Evolutionary conservation across 2,113 vertebrate genomes (phyloP).

Genomic region (Drymodes brunneopygia): DNA sequence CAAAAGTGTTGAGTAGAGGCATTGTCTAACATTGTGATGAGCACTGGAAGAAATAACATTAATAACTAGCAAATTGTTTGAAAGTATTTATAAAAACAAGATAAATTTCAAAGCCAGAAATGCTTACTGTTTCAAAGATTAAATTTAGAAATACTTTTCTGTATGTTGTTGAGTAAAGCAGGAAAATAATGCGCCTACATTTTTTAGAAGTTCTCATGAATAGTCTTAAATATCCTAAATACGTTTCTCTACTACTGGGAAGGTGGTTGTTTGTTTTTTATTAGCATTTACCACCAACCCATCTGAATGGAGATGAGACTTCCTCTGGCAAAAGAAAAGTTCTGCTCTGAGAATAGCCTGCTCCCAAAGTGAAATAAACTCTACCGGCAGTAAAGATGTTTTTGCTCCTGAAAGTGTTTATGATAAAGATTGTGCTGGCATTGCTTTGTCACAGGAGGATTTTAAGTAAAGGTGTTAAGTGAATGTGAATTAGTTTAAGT

Average conservation of each 20-base stretch:
- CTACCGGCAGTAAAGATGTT: neutral
- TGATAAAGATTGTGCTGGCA: neutral
- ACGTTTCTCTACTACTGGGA: neutral
- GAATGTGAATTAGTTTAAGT: constrained; percentile 36
- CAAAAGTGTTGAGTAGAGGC: neutral
- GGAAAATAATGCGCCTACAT: neutral
- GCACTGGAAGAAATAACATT: neutral
- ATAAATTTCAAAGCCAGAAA: neutral
- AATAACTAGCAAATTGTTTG: neutral
- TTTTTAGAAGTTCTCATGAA: neutral
- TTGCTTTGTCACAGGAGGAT: constrained; percentile 2
- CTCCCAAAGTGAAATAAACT: neutral
- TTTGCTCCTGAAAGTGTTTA: constrained; percentile 5
- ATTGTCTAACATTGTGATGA: neutral
- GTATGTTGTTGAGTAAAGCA: neutral
- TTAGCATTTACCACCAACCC: neutral
- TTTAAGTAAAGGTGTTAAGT: constrained; percentile 20
- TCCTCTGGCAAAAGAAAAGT: neutral
- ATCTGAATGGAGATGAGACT: neutral
- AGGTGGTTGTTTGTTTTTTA: neutral
- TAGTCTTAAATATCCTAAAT: neutral
- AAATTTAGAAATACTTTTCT: neutral
- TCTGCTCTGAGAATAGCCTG: neutral
- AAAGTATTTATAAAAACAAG: neutral
- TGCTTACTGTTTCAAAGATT: neutral